Evolutionary conservation across 2,797 vertebrate species (phyloP).

Genomic region (Gallirallus australis): DNA sequence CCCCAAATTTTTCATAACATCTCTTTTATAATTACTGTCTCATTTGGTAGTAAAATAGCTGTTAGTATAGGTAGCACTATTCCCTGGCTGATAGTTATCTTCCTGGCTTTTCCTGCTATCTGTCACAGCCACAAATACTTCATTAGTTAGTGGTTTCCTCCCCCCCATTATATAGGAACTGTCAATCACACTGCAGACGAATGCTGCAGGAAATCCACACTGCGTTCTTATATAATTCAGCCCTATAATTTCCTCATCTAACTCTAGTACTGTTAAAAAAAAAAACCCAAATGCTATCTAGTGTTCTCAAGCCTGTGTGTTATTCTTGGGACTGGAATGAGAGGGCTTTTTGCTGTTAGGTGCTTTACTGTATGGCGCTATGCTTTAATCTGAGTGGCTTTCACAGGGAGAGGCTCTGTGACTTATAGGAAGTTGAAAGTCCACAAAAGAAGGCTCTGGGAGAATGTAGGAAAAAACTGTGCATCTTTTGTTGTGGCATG

Average conservation of each 20-base stretch:
- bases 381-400: neutral
- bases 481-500: neutral
- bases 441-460: neutral
- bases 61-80: neutral
- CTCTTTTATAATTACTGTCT: neutral
- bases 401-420: neutral
- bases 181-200: neutral
- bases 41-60: neutral
- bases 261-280: neutral
- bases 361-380: neutral
- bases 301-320: neutral
- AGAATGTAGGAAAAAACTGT: neutral
- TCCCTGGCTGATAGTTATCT: neutral
- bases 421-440: neutral
- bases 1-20: neutral
- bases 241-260: constrained; percentile 35
- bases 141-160: neutral
- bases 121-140: neutral
- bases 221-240: neutral
- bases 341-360: neutral
- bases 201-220: neutral
- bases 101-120: neutral
- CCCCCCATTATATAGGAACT: neutral
- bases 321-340: neutral
- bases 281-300: neutral